These are phyloP conservation scores for Pachypeltis micranthus DNA, from an alignment of 1,140 invertebrate species.

Conservation along the genomic window DNA sequence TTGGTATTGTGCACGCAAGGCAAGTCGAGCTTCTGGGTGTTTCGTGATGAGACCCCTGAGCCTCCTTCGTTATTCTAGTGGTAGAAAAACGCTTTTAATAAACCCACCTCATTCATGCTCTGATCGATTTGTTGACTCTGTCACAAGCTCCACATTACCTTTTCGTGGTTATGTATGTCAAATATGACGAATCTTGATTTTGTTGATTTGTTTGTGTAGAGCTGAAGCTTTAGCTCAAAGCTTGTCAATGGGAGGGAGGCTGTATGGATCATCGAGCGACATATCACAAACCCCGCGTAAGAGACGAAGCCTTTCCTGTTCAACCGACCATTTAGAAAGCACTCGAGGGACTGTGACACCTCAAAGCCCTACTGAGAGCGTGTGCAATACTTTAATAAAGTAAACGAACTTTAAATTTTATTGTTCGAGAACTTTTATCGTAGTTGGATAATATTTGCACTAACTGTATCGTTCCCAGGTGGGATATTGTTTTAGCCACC, in stretches of 20 bases:
- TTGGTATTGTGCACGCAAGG: conserved; percentile 70
- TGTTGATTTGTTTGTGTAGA: conserved; percentile 29
- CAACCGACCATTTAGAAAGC: conserved; percentile 31
- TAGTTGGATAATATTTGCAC: too few relatives aligned
- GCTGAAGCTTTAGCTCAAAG: conserved; percentile 39
- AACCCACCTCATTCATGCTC: too few relatives aligned
- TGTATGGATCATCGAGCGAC: conserved; percentile 38
- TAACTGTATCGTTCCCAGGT: too few relatives aligned
- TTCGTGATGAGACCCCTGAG: background rate
- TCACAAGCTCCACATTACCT: background rate
- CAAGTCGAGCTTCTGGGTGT: too few relatives aligned
- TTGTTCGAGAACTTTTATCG: too few relatives aligned
- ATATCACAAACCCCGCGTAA: conserved; percentile 28
- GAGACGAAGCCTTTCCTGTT: conserved; percentile 33
- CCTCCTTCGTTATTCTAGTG: background rate
- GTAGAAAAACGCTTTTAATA: too few relatives aligned
- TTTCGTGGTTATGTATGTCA: too few relatives aligned
- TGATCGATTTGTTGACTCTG: background rate
- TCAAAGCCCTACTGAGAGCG: conserved; percentile 34
- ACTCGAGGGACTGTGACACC: conserved; percentile 35
- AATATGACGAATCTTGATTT: too few relatives aligned
- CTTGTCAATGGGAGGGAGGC: conserved; percentile 41
- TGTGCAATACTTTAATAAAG: conserved; percentile 25
- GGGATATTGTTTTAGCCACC: conserved; percentile 71
- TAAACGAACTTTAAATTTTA: too few relatives aligned